Evolutionary conservation across 2,113 vertebrate species (phyloP).

Genomic region (Benitochromis conjunctus): DNA sequence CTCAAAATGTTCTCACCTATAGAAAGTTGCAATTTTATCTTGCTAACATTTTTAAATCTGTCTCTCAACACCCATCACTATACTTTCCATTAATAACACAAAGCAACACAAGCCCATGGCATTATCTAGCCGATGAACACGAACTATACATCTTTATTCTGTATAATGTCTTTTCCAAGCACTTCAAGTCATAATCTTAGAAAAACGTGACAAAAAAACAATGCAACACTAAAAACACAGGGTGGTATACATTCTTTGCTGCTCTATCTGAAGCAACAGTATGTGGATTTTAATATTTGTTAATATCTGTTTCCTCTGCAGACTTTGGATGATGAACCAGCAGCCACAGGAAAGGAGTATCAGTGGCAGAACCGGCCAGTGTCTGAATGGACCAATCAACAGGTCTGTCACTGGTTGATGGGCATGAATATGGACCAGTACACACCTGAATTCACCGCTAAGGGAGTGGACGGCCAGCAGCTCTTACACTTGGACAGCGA

Average conservation of each 20-base stretch:
- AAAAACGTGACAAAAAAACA: background rate
- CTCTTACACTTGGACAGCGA: constrained; percentile 83
- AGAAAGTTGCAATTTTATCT: background rate
- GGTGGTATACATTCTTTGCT: background rate
- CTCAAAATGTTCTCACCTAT: background rate
- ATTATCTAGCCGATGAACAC: background rate
- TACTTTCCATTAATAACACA: background rate
- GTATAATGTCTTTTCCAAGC: background rate
- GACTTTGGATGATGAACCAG: constrained; percentile 82
- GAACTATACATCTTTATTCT: background rate
- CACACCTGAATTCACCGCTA: constrained; percentile 81
- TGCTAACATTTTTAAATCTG: background rate
- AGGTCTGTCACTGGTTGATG: constrained; percentile 87
- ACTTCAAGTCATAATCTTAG: background rate
- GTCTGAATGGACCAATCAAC: constrained; percentile 84
- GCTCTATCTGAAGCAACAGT: background rate
- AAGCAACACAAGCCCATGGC: background rate
- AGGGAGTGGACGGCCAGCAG: constrained; percentile 80
- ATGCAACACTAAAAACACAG: background rate
- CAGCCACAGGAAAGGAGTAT: constrained; percentile 79
- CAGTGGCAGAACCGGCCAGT: constrained; percentile 86
- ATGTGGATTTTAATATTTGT: background rate
- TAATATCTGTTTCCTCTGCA: constrained; percentile 47
- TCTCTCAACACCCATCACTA: background rate
- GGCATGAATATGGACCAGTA: constrained; percentile 90